Conservation (phyloP, 2,888 invertebrate genomes). For the Conistra vaccinii region DNA sequence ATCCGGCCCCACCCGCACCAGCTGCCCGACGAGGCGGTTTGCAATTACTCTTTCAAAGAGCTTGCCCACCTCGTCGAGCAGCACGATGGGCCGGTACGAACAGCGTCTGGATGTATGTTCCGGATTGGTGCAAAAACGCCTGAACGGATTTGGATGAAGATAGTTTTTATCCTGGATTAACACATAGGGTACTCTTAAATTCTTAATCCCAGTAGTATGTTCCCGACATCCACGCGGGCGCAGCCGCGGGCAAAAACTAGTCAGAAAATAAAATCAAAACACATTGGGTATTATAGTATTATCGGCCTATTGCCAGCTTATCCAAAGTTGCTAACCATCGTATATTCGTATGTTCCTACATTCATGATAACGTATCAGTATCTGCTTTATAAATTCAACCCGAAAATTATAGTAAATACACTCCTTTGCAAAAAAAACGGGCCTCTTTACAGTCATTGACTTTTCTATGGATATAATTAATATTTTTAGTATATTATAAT, state of each 20-base stretch:
- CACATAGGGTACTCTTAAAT: no score
- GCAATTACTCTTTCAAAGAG: no score
- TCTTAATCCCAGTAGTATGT: background rate
- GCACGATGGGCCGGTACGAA: no score
- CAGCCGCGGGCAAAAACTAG: background rate
- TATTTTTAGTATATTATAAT: no score
- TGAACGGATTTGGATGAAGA: background rate
- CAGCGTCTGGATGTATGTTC: background rate
- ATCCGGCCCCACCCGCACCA: no score
- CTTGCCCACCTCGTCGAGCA: no score
- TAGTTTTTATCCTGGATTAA: background rate
- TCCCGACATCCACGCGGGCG: background rate
- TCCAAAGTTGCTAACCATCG: slow-evolving; percentile 33
- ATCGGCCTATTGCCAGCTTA: slow-evolving; percentile 42
- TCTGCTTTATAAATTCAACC: background rate
- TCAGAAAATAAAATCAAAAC: slow-evolving; percentile 34
- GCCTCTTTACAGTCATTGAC: no score
- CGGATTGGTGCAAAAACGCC: background rate
- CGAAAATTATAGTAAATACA: no score
- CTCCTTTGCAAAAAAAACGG: no score
- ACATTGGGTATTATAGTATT: slow-evolving; percentile 26
- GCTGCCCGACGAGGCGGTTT: no score
- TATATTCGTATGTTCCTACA: slow-evolving; percentile 23
- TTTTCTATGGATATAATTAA: no score
- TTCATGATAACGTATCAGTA: slow-evolving; percentile 15